Evolutionary conservation across 2,113 vertebrate genomes (phyloP), one percentile per base, ranked within the genome.

Genomic region (Etheostoma spectabile): DNA sequence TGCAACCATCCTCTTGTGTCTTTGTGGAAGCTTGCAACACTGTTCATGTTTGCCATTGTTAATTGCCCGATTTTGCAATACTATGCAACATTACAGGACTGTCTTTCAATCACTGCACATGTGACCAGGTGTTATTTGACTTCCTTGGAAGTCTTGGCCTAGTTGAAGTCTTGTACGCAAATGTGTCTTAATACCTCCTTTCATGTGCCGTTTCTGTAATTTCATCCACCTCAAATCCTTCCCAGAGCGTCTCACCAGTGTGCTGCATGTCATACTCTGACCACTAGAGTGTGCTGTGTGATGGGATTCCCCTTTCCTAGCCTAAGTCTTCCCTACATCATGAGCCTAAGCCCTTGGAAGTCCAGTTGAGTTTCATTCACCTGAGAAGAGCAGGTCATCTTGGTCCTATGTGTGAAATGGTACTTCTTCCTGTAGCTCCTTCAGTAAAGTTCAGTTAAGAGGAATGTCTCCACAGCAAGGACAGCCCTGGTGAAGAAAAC

Each of bases 251-350:
- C 48, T 76, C 2, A 30, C 2, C 12, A n/a, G 6, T 10, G 24
- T 21, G 21, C 30, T 85, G 80, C 27, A 52, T 15, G 88, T 53
- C 59, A 45, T 27, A 0, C 21, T 67, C 45, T 77, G 49, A 68
- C 90, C 93, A 92, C 85, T 75, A 93, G 93, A 92, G 91, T 35
- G 91, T 2, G 52, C 90, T 90, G 79, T 85, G 61, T 67, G 72
- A 90, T 82, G 87, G 65, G 71, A 71, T 82, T 92, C 67, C 45
- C 68, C 11, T 60, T 53, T 24, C n/a, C 77, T 69, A 56, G 60
- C 48, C 51, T 30, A 67, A 73, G 52, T 56, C 49, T 70, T 33
- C 38, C 24, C 16, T 67, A 53, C 88, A 68, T 81, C 67, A 64
- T 76, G 46, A 83, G 63, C 62, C 51, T 49, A 16, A 55, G 65